These are phyloP conservation scores for Xiphorhynchus elegans DNA, from an alignment of 2,113 vertebrate species.

Conservation along the genomic window DNA sequence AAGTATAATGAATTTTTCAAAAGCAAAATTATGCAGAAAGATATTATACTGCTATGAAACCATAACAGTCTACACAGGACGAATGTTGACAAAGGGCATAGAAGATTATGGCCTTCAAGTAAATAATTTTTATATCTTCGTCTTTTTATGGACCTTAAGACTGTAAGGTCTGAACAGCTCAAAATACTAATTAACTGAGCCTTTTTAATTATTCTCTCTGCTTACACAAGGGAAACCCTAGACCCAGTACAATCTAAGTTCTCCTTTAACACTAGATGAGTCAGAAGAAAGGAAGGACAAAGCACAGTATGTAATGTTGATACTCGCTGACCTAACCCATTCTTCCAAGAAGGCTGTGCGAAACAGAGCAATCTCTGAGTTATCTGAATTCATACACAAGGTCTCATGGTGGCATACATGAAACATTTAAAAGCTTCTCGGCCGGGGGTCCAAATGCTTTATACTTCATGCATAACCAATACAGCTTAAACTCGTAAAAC, in stretches of 20 bases:
- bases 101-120: neutral
- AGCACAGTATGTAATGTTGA: neutral
- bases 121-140: conserved; percentile 28
- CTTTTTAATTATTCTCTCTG: conserved; percentile 41
- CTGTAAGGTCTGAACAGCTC: conserved; percentile 18
- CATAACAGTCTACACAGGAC: neutral
- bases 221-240: conserved; percentile 60
- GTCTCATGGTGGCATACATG: neutral
- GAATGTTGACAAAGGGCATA: conserved; percentile 26
- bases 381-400: conserved; percentile 19
- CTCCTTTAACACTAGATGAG: conserved; percentile 36
- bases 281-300: conserved; percentile 51
- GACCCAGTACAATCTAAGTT: conserved; percentile 51
- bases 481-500: conserved; percentile 6
- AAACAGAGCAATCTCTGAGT: conserved; percentile 11
- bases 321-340: conserved; percentile 1
- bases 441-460: neutral
- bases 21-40: neutral
- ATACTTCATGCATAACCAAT: neutral
- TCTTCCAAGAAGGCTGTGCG: neutral
- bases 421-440: conserved; percentile 46
- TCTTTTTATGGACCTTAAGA: conserved; percentile 47
- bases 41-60: neutral
- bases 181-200: conserved; percentile 53
- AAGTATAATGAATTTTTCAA: neutral